Evolutionary conservation across 1,140 invertebrate genomes (phyloP).

Genomic region (Tenebrio molitor): DNA sequence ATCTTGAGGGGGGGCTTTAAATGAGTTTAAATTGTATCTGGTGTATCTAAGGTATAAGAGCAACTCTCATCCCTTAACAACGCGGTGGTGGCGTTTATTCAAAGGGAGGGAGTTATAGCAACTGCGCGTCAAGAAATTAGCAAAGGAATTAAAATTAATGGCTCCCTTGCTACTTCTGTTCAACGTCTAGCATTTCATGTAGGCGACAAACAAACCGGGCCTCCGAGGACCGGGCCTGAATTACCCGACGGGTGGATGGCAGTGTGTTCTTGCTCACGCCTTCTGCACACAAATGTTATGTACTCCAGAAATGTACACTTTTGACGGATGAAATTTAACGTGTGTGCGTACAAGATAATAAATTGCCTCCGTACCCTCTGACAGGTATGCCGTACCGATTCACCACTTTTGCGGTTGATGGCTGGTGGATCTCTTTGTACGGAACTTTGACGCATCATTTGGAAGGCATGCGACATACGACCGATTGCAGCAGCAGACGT

Average conservation of each 20-base stretch:
- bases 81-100: slow-evolving; percentile 43
- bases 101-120: slow-evolving; percentile 37
- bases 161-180: slow-evolving; percentile 42
- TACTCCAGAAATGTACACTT: slow-evolving; percentile 28
- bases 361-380: slow-evolving; percentile 8
- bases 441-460: slow-evolving; percentile 1
- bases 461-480: too few relatives aligned
- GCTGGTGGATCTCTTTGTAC: slow-evolving; percentile 2
- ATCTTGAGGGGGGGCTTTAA: slow-evolving; percentile 35
- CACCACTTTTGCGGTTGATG: background rate
- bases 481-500: too few relatives aligned
- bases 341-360: slow-evolving; percentile 15
- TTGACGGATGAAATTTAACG: slow-evolving; percentile 31
- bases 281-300: slow-evolving; percentile 21
- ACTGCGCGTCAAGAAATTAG: slow-evolving; percentile 47
- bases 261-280: slow-evolving; percentile 10
- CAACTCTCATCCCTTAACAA: slow-evolving; percentile 43
- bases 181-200: slow-evolving; percentile 45
- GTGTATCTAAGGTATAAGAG: slow-evolving; percentile 44
- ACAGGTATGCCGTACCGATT: slow-evolving; percentile 10
- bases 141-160: slow-evolving; percentile 49
- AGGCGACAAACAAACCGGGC: slow-evolving; percentile 41
- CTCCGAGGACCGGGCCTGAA: slow-evolving; percentile 15
- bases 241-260: slow-evolving; percentile 11
- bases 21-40: slow-evolving; percentile 45